Conservation (phyloP, 2,888 invertebrate genomes). For the Thalpophila matura region DNA sequence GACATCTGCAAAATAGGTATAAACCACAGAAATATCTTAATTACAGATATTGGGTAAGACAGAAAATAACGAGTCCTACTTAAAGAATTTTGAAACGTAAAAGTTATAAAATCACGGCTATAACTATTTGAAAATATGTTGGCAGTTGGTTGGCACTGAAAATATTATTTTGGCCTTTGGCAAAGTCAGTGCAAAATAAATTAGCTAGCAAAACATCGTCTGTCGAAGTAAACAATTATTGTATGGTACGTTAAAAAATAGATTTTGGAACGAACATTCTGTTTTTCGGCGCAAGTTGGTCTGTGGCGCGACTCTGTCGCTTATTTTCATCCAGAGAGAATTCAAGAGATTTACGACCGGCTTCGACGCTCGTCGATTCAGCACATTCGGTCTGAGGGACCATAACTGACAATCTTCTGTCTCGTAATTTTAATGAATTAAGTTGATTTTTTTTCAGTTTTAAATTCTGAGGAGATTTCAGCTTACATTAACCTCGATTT, state of each 20-base stretch:
- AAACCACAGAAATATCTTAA: no score
- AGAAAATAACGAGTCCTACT: neutral
- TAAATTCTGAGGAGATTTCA: constrained; percentile 50
- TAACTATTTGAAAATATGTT: constrained; percentile 4
- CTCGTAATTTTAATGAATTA: constrained; percentile 84
- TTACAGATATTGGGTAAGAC: no score
- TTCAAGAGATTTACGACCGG: constrained; percentile 86
- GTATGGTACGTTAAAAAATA: constrained; percentile 3
- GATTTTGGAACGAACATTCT: constrained; percentile 44
- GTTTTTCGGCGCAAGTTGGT: constrained; percentile 50
- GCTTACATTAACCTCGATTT: constrained; percentile 54
- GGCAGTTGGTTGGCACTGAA: neutral
- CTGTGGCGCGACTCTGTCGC: constrained; percentile 72
- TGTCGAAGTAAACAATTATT: constrained; percentile 12
- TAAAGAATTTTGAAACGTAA: neutral
- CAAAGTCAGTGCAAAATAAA: constrained; percentile 26
- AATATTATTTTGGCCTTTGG: constrained; percentile 18
- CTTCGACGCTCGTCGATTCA: constrained; percentile 85
- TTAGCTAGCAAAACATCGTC: constrained; percentile 15
- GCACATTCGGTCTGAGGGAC: constrained; percentile 83
- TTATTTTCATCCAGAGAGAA: constrained; percentile 85
- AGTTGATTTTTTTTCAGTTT: constrained; percentile 74
- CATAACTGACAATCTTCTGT: constrained; percentile 86
- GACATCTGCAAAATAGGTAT: no score
- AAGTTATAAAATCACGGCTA: neutral